phyloP scores from a whole-genome alignment of 2,113 vertebrate genomes.

The Heliornis fulica region DNA sequence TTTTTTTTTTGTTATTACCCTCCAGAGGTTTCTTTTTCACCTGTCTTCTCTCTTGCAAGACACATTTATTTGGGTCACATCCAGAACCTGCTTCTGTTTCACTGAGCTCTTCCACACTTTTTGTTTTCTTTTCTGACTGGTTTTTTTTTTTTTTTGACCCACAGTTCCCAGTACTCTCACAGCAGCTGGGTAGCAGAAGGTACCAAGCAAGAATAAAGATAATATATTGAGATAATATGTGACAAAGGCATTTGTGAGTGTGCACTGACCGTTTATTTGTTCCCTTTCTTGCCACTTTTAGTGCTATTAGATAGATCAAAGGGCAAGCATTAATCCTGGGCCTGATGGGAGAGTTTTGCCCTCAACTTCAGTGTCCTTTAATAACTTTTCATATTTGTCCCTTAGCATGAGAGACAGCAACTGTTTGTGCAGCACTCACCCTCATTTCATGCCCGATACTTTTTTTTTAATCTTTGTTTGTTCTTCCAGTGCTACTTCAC shows the following conservation, averaged over 20 bases:
- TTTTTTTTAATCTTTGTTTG: slow-evolving; percentile 58
- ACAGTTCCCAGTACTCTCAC: not conserved
- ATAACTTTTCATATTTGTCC: not conserved
- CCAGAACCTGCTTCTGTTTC: not conserved
- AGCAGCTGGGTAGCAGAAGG: not conserved
- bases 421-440: not conserved
- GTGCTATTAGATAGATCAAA: not conserved
- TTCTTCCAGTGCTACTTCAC: slow-evolving; percentile 47
- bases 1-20: not conserved
- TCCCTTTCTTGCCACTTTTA: not conserved
- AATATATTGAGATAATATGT: not conserved
- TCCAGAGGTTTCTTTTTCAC: not conserved
- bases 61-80: not conserved
- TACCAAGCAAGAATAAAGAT: not conserved
- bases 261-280: not conserved
- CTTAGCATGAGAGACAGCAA: not conserved
- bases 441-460: not conserved
- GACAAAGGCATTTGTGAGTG: not conserved
- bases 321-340: not conserved
- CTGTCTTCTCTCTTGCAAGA: not conserved
- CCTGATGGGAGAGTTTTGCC: not conserved
- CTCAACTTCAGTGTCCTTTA: not conserved
- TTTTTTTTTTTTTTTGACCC: slow-evolving; percentile 8
- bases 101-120: not conserved
- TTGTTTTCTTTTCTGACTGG: not conserved